phyloP scores from a whole-genome alignment of 2,797 vertebrate genomes.

The Lindbergichthys nudifrons region DNA sequence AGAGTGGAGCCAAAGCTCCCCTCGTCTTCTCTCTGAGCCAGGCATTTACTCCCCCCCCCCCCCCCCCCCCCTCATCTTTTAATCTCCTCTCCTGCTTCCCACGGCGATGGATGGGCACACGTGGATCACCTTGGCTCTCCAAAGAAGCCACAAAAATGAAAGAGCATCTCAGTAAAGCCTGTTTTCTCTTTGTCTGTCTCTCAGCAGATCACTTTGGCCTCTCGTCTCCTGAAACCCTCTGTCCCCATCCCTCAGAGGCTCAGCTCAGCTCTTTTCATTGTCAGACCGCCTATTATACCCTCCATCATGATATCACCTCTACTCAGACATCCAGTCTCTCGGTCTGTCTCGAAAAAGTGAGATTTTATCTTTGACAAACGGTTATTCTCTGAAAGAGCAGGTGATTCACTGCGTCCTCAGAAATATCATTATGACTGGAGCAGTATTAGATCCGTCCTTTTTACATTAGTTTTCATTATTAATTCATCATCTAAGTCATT shows the following conservation, averaged over 20 bases:
- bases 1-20: conserved; percentile 67
- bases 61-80: background rate
- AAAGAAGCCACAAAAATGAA: conserved; percentile 29
- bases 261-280: conserved; percentile 42
- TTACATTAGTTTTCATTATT: background rate
- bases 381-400: background rate
- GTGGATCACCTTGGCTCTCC: conserved; percentile 51
- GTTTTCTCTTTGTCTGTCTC: conserved; percentile 37
- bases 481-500: background rate
- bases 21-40: conserved; percentile 20
- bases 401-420: background rate
- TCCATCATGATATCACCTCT: conserved; percentile 53
- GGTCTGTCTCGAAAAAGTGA: conserved; percentile 16
- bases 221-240: conserved; percentile 45
- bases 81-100: conserved; percentile 54
- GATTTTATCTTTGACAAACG: conserved; percentile 6
- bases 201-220: conserved; percentile 35
- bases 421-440: background rate
- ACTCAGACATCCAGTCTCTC: conserved; percentile 43
- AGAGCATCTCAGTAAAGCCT: conserved; percentile 36
- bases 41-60: conserved; percentile 4
- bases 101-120: conserved; percentile 37
- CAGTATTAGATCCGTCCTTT: background rate
- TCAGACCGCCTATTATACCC: conserved; percentile 34
- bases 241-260: conserved; percentile 40